phyloP scores from a whole-genome alignment of 2,113 vertebrate genomes.

The Pelusios castaneus region DNA sequence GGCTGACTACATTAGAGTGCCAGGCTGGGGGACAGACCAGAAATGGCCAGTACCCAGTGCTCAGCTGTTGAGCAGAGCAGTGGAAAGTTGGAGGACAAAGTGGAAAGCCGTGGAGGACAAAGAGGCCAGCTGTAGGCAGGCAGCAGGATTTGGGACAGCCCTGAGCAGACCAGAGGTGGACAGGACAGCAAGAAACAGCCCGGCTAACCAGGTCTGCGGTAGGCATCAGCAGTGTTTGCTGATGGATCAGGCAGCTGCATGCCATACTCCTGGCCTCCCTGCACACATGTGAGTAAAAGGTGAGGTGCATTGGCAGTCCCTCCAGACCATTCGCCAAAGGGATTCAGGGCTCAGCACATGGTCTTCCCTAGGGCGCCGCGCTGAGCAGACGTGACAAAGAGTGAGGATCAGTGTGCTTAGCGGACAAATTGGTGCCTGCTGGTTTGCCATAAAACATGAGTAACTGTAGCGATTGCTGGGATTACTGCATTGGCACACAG shows the following conservation, averaged over 20 bases:
- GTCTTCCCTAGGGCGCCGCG: rapidly evolving
- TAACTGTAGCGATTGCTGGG: background rate
- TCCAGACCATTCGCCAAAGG: background rate
- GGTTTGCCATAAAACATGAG: background rate
- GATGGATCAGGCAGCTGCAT: background rate
- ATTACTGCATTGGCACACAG: background rate
- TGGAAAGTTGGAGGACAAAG: no score
- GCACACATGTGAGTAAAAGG: rapidly evolving
- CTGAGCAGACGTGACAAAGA: background rate
- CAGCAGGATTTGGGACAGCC: background rate
- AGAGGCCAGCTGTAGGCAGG: background rate
- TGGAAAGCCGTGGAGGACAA: background rate
- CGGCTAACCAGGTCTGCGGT: no score
- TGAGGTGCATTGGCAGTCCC: rapidly evolving
- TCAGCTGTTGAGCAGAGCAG: background rate
- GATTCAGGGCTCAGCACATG: background rate
- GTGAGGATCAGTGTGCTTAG: background rate
- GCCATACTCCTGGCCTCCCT: background rate
- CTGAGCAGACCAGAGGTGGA: background rate
- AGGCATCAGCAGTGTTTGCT: no score
- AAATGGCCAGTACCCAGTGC: background rate
- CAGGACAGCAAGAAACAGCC: background rate
- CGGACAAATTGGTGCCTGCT: background rate
- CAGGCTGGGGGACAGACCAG: background rate
- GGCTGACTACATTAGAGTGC: background rate